Evolutionary conservation across 2,888 invertebrate species (phyloP).

Genomic region (Perizoma affinitatum): DNA sequence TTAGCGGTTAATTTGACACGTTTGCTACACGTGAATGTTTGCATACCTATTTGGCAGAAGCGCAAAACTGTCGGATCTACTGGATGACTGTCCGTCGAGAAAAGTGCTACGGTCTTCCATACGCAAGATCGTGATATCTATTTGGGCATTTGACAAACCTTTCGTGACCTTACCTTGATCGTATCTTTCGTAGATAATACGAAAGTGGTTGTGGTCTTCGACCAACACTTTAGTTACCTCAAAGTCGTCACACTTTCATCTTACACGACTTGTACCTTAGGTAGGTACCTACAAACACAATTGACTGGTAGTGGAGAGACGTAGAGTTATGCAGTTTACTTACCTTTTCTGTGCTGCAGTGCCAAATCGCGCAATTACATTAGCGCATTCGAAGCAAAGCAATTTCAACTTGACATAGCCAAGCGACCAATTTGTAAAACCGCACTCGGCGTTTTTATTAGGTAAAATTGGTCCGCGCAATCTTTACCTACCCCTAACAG

Average conservation of each 20-base stretch:
- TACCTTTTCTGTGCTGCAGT: conserved; percentile 14
- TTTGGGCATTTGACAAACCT: too few species aligned
- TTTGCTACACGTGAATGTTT: background rate
- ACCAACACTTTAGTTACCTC: too few species aligned
- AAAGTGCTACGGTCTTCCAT: too few species aligned
- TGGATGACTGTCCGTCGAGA: too few species aligned
- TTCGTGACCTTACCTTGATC: too few species aligned
- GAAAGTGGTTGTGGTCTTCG: too few species aligned
- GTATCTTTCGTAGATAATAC: too few species aligned
- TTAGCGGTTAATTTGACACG: conserved; percentile 4
- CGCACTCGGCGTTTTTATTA: background rate
- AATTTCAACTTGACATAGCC: conserved; percentile 9
- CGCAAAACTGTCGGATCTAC: too few species aligned
- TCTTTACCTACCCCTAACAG: too few species aligned
- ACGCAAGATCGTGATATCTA: too few species aligned
- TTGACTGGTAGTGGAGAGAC: conserved; percentile 7
- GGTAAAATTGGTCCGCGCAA: conserved; percentile 1
- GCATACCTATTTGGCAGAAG: background rate
- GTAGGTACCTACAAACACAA: conserved; percentile 14
- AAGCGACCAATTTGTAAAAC: conserved; percentile 1
- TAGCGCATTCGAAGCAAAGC: conserved; percentile 21
- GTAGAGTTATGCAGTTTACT: conserved; percentile 13
- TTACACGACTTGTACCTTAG: conserved; percentile 3
- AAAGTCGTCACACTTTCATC: conserved; percentile 3
- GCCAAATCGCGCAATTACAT: conserved; percentile 22